These are phyloP conservation scores for Thinocorus orbignyianus DNA, from an alignment of 2,113 vertebrate species.

Conservation along the genomic window DNA sequence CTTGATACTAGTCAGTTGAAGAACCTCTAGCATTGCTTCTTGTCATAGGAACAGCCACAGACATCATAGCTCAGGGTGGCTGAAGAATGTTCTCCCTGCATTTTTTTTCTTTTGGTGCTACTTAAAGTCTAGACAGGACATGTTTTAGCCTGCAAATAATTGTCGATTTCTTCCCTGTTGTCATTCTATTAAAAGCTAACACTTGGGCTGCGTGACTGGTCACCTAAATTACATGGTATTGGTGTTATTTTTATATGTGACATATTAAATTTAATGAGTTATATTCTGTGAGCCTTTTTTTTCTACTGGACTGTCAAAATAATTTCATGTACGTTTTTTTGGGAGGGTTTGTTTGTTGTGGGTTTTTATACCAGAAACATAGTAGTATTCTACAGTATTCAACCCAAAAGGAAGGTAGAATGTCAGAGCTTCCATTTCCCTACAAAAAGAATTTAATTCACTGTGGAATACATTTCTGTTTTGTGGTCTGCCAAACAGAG, in stretches of 20 bases:
- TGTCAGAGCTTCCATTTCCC: not conserved
- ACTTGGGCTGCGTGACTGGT: not conserved
- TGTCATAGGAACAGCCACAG: not conserved
- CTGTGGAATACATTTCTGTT: not conserved
- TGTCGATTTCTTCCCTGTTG: not conserved
- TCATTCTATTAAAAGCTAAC: not conserved
- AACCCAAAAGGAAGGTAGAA: not conserved
- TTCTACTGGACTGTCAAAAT: not conserved
- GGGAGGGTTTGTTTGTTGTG: not conserved
- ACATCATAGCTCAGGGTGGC: not conserved
- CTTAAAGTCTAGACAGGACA: not conserved
- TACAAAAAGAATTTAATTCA: not conserved
- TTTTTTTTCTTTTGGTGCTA: not conserved
- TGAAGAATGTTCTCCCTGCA: not conserved
- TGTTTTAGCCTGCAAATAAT: not conserved
- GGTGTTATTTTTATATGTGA: not conserved
- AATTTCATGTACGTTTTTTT: not conserved
- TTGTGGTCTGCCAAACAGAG: not conserved
- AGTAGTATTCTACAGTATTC: not conserved
- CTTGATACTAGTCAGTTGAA: not conserved
- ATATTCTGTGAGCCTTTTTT: not conserved
- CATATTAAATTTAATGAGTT: not conserved
- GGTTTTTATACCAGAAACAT: not conserved
- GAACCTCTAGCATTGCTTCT: not conserved
- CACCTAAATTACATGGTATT: not conserved